These are phyloP conservation scores for Meganola albula DNA, from an alignment of 2,888 invertebrate genomes.

Conservation along the genomic window DNA sequence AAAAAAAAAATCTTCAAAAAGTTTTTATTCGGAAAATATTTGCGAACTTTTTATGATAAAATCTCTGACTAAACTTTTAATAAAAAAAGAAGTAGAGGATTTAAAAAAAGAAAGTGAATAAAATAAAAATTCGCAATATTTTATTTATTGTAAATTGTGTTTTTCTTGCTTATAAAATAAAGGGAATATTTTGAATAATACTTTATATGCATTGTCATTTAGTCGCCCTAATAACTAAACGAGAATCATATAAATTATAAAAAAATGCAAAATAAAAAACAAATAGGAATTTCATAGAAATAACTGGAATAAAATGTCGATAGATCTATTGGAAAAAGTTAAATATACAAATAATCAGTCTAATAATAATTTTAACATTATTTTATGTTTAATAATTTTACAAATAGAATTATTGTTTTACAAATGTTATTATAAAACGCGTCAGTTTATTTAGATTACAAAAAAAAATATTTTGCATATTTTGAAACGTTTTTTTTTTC, in stretches of 20 bases:
- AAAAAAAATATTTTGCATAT: too few relatives aligned
- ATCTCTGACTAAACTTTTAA: conserved; percentile 48
- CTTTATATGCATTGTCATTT: conserved; percentile 75
- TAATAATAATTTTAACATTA: too few relatives aligned
- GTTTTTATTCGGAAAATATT: conserved; percentile 22
- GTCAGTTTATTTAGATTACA: too few relatives aligned
- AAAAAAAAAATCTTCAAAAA: conserved; percentile 27
- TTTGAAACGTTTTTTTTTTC: too few relatives aligned
- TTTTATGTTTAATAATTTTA: too few relatives aligned
- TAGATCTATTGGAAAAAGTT: conserved; percentile 13
- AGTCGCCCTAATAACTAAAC: conserved; percentile 76
- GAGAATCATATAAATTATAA: conserved; percentile 66
- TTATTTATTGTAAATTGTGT: conserved; percentile 33
- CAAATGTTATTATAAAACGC: too few relatives aligned
- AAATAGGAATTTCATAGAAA: neutral
- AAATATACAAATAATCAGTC: conserved; percentile 24
- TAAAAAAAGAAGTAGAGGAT: conserved; percentile 49
- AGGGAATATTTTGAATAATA: conserved; percentile 66
- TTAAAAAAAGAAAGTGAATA: conserved; percentile 14
- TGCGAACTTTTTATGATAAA: conserved; percentile 34
- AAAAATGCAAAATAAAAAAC: conserved; percentile 16
- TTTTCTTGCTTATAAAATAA: conserved; percentile 44
- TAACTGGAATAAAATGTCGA: conserved; percentile 14
- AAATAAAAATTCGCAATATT: conserved; percentile 33
- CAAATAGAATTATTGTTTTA: too few relatives aligned